Base-by-base conservation (phyloP, 2,797 vertebrate species). In the Bovichtus variegatus region DNA sequence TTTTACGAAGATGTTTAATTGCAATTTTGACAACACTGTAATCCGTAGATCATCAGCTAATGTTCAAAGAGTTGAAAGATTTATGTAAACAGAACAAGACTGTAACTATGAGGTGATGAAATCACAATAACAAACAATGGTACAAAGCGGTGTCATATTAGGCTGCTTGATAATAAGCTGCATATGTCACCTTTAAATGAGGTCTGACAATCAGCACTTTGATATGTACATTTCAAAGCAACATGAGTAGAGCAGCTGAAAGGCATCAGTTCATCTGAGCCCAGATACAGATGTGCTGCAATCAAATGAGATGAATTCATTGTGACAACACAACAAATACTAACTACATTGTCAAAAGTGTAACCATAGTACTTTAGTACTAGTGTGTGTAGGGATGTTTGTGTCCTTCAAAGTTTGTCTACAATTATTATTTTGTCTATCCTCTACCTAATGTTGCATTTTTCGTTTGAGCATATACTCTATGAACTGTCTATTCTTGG, bases 141-240 rank as follows among this genome's bases (percentile, higher is more conserved):
- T n/a, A n/a, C n/a, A n/a, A n/a, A n/a, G n/a, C n/a, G n/a, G n/a
- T n/a, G n/a, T n/a, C n/a, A n/a, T n/a, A n/a, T n/a, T n/a, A 59
- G n/a, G 49, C 49, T 67, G 43, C 19, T 3, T 57, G 41, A 57
- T 38, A 6, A 41, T 8, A 1, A 40, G 2, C 29, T 46, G 1
- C 21, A 51, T 68, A 29, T 59, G 46, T 21, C 2, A 4, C 4
- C 9, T 3, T n/a, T n/a, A n/a, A n/a, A n/a, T n/a, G n/a, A n/a
- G n/a, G n/a, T 58, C 16, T 73, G 18, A 21, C 36, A 69, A 31
- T 25, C 31, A 50, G 21, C 43, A 15, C 29, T 53, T 59, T 74
- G 67, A 38, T 59, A 16, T 44, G 16, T 21, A 5, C 0, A n/a
- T 40, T 41, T 79, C 25, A 74, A 29, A 79, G 41, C 57, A 43